A percentile compares a stretch with the other conserved stretches of the same genome.
phyloP scores from a whole-genome alignment of 1,140 invertebrate species.

The Rhagoletis zephyria region DNA sequence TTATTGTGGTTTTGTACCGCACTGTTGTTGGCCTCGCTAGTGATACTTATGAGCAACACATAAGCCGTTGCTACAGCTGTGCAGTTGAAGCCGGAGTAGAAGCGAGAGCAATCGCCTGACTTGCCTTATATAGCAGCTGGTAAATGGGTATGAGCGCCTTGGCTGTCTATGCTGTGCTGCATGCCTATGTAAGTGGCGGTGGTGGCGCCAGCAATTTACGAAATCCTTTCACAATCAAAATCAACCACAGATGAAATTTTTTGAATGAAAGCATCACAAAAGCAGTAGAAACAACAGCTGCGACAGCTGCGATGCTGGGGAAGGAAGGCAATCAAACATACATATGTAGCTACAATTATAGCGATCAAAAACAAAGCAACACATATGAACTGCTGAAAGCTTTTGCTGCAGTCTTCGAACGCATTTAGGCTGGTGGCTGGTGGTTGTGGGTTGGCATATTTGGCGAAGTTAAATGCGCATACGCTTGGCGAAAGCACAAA shows the following conservation, averaged over 20 bases:
- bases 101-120: not conserved
- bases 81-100: not conserved
- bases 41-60: constrained; percentile 1
- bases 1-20: not conserved
- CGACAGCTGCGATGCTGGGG: too few relatives aligned
- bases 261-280: constrained; percentile 21
- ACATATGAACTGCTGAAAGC: not conserved
- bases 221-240: constrained; percentile 73
- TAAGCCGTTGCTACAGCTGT: not conserved
- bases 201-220: constrained; percentile 71
- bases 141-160: not conserved
- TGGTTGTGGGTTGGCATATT: constrained; percentile 5
- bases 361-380: not conserved
- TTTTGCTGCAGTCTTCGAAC: not conserved
- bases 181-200: constrained; percentile 23
- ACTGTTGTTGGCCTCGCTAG: not conserved
- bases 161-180: not conserved
- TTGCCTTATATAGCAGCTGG: not conserved
- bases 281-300: constrained; percentile 2
- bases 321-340: not conserved
- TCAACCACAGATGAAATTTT: constrained; percentile 67
- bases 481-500: not conserved
- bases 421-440: not conserved
- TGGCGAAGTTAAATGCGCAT: not conserved
- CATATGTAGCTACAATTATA: not conserved